Evolutionary conservation across 2,888 invertebrate genomes (phyloP).

Genomic region (Phaedon cochleariae): DNA sequence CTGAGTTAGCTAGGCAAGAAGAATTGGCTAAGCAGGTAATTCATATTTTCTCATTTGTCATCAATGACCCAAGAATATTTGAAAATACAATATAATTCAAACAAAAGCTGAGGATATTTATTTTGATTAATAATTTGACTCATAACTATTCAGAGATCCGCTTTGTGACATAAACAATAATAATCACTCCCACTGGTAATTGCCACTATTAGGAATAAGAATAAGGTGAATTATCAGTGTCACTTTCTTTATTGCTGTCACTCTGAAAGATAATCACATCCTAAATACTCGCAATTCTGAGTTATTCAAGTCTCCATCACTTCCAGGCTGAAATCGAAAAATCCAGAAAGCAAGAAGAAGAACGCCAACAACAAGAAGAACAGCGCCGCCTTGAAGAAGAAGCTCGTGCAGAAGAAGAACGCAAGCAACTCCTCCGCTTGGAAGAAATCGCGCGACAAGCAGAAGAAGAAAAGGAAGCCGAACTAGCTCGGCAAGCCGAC

Average conservation of each 20-base stretch:
- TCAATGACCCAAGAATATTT: not conserved
- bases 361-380: conserved; percentile 65
- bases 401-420: conserved; percentile 59
- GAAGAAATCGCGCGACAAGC: conserved; percentile 71
- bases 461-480: conserved; percentile 72
- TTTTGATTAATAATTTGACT: too few species aligned
- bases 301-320: conserved; percentile 12
- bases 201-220: too few species aligned
- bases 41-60: not conserved
- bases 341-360: conserved; percentile 66
- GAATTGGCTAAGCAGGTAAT: conserved; percentile 58
- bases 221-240: too few species aligned
- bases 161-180: too few species aligned
- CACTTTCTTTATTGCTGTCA: too few species aligned
- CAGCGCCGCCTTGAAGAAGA: conserved; percentile 61
- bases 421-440: conserved; percentile 64
- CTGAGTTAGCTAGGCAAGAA: conserved; percentile 56
- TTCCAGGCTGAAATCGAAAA: conserved; percentile 64
- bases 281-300: not conserved
- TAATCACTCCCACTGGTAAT: too few species aligned
- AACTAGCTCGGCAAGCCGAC: conserved; percentile 71
- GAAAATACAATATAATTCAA: too few species aligned
- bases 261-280: too few species aligned
- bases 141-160: too few species aligned
- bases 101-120: too few species aligned